Evolutionary conservation across 2,113 vertebrate species (phyloP).

Genomic region (Taurulus bubalis): DNA sequence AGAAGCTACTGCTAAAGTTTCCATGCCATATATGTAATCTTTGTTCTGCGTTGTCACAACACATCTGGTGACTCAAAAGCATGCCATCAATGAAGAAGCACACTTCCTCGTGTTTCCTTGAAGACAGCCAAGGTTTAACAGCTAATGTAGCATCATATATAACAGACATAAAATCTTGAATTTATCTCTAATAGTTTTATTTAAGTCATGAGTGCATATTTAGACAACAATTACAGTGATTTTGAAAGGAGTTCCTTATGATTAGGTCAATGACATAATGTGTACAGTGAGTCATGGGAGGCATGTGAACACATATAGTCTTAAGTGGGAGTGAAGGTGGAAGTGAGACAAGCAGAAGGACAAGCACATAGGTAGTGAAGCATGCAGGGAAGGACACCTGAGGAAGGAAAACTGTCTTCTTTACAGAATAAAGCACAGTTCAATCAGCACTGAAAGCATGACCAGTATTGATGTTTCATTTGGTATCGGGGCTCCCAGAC

Average conservation of each 20-base stretch:
- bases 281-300: constrained; percentile 19
- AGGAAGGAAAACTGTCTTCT: not conserved
- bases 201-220: not conserved
- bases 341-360: not conserved
- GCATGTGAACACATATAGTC: not conserved
- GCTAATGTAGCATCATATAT: not conserved
- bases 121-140: not conserved
- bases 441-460: not conserved
- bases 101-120: not conserved
- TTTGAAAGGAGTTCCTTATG: not conserved
- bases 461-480: not conserved
- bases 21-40: constrained; percentile 43
- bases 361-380: no score
- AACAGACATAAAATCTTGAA: not conserved
- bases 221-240: not conserved
- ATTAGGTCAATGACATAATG: not conserved
- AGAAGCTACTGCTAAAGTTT: constrained; percentile 25
- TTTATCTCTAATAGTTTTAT: not conserved
- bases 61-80: constrained; percentile 14
- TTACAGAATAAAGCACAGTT: not conserved
- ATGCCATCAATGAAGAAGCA: not conserved
- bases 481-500: not conserved
- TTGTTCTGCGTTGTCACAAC: constrained; percentile 60
- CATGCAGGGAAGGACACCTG: not conserved
- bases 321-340: not conserved